Evolutionary conservation across 2,113 vertebrate genomes (phyloP).

Genomic region (Syrmaticus mikado): DNA sequence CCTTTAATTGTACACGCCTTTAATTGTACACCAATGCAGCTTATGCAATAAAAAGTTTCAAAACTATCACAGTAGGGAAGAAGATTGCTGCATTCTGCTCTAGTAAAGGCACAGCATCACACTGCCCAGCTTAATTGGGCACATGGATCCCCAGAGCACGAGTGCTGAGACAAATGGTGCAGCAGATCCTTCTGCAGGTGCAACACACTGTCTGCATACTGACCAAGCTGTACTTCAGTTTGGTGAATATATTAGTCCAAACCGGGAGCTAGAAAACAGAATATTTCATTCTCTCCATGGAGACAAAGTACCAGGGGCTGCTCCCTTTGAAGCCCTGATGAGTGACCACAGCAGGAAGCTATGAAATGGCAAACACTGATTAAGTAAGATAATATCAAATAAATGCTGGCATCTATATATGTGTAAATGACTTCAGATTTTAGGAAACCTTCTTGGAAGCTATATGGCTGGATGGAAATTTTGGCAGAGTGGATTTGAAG

Average conservation of each 20-base stretch:
- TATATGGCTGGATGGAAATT: background rate
- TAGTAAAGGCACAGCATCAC: background rate
- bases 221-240: background rate
- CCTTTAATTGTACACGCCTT: background rate
- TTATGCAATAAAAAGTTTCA: background rate
- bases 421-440: background rate
- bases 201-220: background rate
- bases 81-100: background rate
- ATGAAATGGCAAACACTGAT: rapidly evolving
- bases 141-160: background rate
- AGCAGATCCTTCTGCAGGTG: background rate
- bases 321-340: background rate
- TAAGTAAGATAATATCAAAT: background rate
- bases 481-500: background rate
- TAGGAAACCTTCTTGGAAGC: background rate
- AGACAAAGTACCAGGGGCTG: background rate
- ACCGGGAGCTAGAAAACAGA: rapidly evolving
- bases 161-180: rapidly evolving
- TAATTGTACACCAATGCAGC: background rate
- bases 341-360: background rate
- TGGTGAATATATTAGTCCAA: rapidly evolving
- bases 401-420: rapidly evolving
- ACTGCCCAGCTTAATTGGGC: background rate
- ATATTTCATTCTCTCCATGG: background rate
- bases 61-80: background rate